Conservation (phyloP, 2,113 vertebrate species). For the Neodontobutis hainanensis region DNA sequence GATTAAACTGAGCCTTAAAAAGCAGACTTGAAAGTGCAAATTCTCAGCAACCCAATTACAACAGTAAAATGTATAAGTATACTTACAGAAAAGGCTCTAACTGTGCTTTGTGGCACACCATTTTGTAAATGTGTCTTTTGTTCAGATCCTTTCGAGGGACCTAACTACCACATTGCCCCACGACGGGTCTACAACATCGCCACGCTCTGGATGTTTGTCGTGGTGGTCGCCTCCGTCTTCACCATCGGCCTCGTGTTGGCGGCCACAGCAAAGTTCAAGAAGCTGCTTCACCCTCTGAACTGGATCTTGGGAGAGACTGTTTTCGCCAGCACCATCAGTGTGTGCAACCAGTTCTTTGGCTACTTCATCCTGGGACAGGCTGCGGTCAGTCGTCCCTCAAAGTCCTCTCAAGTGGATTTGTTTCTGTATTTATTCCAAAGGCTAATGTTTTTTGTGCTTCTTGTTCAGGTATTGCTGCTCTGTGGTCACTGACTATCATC, state of each 20-base stretch:
- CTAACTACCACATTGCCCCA: constrained; percentile 85
- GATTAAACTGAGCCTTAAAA: too few species aligned
- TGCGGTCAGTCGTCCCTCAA: neutral
- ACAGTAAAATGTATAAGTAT: too few species aligned
- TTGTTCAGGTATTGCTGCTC: constrained; percentile 71
- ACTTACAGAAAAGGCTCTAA: too few species aligned
- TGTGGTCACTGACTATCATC: constrained; percentile 86
- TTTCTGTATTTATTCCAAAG: too few species aligned
- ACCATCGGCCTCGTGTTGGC: constrained; percentile 81
- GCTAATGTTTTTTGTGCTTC: too few species aligned
- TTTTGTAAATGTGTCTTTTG: too few species aligned
- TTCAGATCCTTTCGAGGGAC: constrained; percentile 80
- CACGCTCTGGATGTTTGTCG: constrained; percentile 83
- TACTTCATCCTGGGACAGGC: constrained; percentile 80
- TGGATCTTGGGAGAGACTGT: constrained; percentile 74
- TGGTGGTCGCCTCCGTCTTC: constrained; percentile 78
- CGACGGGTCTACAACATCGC: constrained; percentile 84
- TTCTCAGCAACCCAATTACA: too few species aligned
- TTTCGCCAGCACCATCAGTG: constrained; percentile 77
- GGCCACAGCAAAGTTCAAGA: constrained; percentile 82
- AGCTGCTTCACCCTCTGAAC: constrained; percentile 84
- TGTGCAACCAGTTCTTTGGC: constrained; percentile 82
- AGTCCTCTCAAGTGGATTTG: too few species aligned
- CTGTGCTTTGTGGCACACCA: too few species aligned
- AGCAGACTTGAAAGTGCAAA: too few species aligned